Conservation (phyloP, 2,888 invertebrate genomes). For the Drosophila greeni region DNA sequence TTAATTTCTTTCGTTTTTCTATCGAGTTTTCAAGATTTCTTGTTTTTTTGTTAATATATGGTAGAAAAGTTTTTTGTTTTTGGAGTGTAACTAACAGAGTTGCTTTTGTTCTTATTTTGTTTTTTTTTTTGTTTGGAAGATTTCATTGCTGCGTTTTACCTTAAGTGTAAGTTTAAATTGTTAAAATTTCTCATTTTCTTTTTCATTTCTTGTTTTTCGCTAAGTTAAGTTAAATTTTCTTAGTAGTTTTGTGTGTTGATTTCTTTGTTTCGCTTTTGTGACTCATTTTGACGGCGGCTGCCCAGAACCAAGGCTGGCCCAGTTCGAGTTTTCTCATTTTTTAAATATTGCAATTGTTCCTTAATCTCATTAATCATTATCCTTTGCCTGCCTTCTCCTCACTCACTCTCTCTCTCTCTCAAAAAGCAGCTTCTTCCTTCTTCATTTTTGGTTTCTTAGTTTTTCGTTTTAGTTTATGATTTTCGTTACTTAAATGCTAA, state of each 20-base stretch:
- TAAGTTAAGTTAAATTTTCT: conserved; percentile 26
- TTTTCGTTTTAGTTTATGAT: conserved; percentile 37
- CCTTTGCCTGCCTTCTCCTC: conserved; percentile 1
- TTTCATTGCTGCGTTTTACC: conserved; percentile 65
- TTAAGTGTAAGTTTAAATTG: conserved; percentile 50
- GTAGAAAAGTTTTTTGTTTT: conserved; percentile 56
- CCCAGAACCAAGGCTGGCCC: conserved; percentile 31
- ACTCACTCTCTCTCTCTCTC: not conserved
- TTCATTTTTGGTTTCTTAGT: conserved; percentile 20
- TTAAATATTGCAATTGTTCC: conserved; percentile 30
- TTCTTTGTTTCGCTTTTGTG: conserved; percentile 68
- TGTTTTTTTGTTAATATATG: conserved; percentile 16
- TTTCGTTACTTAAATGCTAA: conserved; percentile 63
- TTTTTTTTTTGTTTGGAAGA: conserved; percentile 61
- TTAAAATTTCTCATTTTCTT: conserved; percentile 50
- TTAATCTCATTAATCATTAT: conserved; percentile 27
- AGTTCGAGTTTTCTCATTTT: conserved; percentile 10
- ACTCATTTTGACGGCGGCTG: conserved; percentile 57
- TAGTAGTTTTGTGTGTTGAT: conserved; percentile 50
- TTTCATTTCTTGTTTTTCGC: conserved; percentile 46
- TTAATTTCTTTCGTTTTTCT: conserved; percentile 3
- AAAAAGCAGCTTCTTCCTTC: conserved; percentile 15
- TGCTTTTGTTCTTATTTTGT: conserved; percentile 37
- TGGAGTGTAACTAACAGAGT: conserved; percentile 61
- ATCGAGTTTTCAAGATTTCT: conserved; percentile 5